A percentile compares a stretch with the other conserved stretches of the same genome.
phyloP scores from a whole-genome alignment of 2,888 invertebrate species.

The Meiosimyza decipiens region DNA sequence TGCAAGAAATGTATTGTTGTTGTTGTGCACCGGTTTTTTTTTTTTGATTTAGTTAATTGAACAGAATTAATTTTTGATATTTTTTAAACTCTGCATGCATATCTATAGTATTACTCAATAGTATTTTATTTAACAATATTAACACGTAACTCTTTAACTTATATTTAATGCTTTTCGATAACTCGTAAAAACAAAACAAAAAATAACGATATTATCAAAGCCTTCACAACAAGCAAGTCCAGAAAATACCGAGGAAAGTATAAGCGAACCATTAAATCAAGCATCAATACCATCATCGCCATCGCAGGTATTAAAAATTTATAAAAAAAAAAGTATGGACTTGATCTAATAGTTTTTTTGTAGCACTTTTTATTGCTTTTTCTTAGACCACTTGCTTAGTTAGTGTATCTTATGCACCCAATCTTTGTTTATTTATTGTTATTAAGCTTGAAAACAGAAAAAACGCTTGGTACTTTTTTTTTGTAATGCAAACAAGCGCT shows the following conservation, averaged over 20 bases:
- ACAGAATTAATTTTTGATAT: too few species aligned
- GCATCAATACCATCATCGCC: conserved; percentile 59
- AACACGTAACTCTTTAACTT: conserved; percentile 15
- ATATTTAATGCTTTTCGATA: conserved; percentile 17
- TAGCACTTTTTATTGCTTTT: conserved; percentile 27
- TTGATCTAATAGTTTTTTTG: conserved; percentile 22
- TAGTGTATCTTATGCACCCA: conserved; percentile 12
- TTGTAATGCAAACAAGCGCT: too few species aligned
- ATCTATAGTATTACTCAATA: too few species aligned
- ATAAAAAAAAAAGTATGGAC: conserved; percentile 1
- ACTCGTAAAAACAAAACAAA: conserved; percentile 29
- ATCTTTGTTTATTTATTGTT: too few species aligned
- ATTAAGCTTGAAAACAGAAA: too few species aligned
- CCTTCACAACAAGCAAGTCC: conserved; percentile 64
- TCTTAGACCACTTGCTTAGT: conserved; percentile 8
- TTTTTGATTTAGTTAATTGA: too few species aligned
- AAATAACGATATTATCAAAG: conserved; percentile 50
- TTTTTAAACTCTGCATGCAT: too few species aligned
- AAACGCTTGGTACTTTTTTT: too few species aligned
- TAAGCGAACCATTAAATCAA: conserved; percentile 56
- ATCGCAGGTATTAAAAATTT: conserved; percentile 60
- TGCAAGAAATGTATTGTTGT: too few species aligned
- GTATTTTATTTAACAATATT: not conserved
- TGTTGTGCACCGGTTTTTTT: too few species aligned
- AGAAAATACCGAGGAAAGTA: conserved; percentile 64